A percentile compares a stretch with the other conserved stretches of the same genome.
phyloP scores from a whole-genome alignment of 1,140 invertebrate species.

The Drosophila parvula region DNA sequence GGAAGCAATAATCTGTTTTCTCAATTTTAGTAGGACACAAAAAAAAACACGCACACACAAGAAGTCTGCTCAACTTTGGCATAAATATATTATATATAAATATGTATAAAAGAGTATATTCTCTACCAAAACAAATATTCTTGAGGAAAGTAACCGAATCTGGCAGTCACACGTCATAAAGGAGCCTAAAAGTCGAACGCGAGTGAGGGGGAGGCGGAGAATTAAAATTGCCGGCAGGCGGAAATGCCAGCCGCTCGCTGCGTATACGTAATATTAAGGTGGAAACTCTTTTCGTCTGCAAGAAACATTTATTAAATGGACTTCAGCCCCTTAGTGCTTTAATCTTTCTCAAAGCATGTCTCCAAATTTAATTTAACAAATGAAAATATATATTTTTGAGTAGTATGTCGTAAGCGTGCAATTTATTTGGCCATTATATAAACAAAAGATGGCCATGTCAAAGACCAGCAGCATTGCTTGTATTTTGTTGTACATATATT shows the following conservation, averaged over 20 bases:
- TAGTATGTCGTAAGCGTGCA: not conserved
- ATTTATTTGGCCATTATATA: constrained; percentile 27
- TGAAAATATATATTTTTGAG: not conserved
- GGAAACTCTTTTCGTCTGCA: constrained; percentile 36
- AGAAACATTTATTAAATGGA: constrained; percentile 60
- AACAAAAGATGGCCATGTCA: constrained; percentile 7
- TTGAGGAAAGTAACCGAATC: constrained; percentile 27
- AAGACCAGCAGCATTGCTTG: not conserved
- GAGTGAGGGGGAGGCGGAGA: constrained; percentile 20
- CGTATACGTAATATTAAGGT: constrained; percentile 65
- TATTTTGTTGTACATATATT: not conserved
- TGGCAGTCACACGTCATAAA: constrained; percentile 68
- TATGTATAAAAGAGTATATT: constrained; percentile 40
- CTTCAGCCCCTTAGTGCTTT: constrained; percentile 21
- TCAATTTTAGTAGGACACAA: constrained; percentile 43
- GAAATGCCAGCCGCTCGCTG: constrained; percentile 26
- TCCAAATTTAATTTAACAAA: constrained; percentile 21
- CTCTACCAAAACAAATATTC: constrained; percentile 56
- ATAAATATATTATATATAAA: constrained; percentile 13
- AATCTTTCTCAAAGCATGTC: constrained; percentile 29
- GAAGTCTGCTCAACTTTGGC: constrained; percentile 18
- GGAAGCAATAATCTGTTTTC: constrained; percentile 75
- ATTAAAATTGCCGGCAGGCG: constrained; percentile 67
- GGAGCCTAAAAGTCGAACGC: constrained; percentile 9
- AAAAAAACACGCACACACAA: constrained; percentile 37